Base-by-base conservation (phyloP, 37 sponge, comb jelly and placozoan species). In the Hormiphora californensis region DNA sequence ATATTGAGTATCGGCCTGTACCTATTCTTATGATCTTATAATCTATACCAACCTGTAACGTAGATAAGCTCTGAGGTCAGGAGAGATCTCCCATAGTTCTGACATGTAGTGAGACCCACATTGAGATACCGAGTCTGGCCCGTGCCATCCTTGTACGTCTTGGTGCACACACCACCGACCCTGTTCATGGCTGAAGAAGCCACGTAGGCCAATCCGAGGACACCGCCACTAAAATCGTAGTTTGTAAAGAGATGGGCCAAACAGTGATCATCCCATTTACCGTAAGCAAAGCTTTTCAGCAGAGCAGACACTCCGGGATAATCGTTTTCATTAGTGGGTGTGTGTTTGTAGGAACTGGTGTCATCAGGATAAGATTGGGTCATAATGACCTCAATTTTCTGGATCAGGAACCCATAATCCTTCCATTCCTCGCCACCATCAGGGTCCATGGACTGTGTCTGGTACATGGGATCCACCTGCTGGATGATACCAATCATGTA, bases 211-310 rank as follows among this genome's bases (percentile, higher is more conserved):
- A 92, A 65, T 0, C 92, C 92, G 0, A 92, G 86, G 15, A 87
- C 85, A 4, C 90, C 88, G 32, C 53, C 43, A 7, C 21, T 11
- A 39, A 92, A 90, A 19, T 69, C 57, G 0, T 78, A 31, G 63
- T 88, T 39, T 1, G 89, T 88, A 41, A 92, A 90, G 33, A 92
- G 90, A 59, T 92, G 92, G 21, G 90, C 92, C 41, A 92, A 39
- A 40, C 92, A 92, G 87, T 63, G 87, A 30, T 57, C 61, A 28
- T 44, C 69, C 25, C 91, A 91, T 12, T 39, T 49, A 17, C 86
- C 87, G 19, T 61, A 65, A 5, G 53, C 78, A 46, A 91, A 73
- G 40, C 21, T 23, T 1, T 36, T 55, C 36, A 90, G 86, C 0
- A 90, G 55, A 1, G 49, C 90, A 15, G 39, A n/a, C 12, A 88